phyloP scores from a whole-genome alignment of 2,797 vertebrate species.

The Danio aesculapii region DNA sequence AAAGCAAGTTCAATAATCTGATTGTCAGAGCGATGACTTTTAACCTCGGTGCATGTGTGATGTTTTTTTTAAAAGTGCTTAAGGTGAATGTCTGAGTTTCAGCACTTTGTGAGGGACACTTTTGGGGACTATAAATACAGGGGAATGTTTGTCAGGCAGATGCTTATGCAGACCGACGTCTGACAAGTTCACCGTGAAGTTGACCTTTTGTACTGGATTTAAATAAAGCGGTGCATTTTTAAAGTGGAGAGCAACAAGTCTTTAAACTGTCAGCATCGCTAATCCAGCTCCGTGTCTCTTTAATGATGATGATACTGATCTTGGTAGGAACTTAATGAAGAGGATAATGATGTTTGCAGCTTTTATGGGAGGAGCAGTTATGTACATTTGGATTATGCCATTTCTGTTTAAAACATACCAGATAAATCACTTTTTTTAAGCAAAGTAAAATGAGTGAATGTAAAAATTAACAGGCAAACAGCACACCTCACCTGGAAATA shows the following conservation, averaged over 20 bases:
- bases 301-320: constrained; percentile 4
- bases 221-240: constrained; percentile 39
- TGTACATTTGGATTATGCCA: background rate
- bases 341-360: no score
- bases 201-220: constrained; percentile 36
- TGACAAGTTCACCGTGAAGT: constrained; percentile 37
- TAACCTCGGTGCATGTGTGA: constrained; percentile 5
- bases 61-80: constrained; percentile 6
- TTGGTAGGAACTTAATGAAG: background rate
- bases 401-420: background rate
- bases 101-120: constrained; percentile 30
- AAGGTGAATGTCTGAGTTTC: constrained; percentile 26
- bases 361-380: no score
- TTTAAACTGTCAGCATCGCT: background rate
- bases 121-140: constrained; percentile 48
- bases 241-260: background rate
- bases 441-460: background rate
- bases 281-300: background rate
- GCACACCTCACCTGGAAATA: background rate
- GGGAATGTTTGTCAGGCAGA: constrained; percentile 32
- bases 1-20: background rate
- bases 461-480: no score
- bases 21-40: background rate
- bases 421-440: background rate
- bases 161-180: constrained; percentile 34